Percentiles rank a stretch among this genome's conserved stretches.
Conservation (phyloP, 2,113 vertebrate species). For the Aplodontia rufa region DNA sequence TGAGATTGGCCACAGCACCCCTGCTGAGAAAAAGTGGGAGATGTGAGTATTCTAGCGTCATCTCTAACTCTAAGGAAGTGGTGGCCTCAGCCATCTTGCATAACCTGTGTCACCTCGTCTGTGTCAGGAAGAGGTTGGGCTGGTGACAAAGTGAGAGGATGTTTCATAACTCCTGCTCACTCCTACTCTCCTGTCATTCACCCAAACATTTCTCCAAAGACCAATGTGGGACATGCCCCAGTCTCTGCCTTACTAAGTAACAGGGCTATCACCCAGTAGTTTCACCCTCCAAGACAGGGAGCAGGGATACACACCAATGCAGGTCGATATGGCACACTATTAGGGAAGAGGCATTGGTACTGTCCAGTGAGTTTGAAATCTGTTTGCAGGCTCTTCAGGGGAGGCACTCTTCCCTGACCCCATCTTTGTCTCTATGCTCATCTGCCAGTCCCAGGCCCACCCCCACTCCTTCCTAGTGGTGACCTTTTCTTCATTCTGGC, state of each 20-base stretch:
- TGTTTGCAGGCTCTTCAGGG: neutral
- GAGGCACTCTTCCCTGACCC: neutral
- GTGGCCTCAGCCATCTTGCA: neutral
- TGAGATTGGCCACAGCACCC: neutral
- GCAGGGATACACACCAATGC: neutral
- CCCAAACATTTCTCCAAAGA: neutral
- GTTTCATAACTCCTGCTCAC: neutral
- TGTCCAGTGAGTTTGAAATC: neutral
- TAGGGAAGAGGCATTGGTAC: neutral
- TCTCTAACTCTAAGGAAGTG: neutral
- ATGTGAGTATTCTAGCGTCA: neutral
- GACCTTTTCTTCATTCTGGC: neutral
- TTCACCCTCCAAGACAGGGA: neutral
- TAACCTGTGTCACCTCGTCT: neutral
- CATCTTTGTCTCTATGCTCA: neutral
- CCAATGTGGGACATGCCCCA: neutral
- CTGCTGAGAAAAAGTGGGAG: neutral
- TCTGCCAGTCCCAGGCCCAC: neutral
- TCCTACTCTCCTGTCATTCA: neutral
- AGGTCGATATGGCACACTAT: neutral
- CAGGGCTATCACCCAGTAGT: neutral
- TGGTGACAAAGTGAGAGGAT: neutral
- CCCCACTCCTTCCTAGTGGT: accelerated
- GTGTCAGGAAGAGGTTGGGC: neutral
- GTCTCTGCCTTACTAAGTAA: neutral